Base-by-base conservation (phyloP, 2,113 vertebrate genomes). In the Channa maculata region DNA sequence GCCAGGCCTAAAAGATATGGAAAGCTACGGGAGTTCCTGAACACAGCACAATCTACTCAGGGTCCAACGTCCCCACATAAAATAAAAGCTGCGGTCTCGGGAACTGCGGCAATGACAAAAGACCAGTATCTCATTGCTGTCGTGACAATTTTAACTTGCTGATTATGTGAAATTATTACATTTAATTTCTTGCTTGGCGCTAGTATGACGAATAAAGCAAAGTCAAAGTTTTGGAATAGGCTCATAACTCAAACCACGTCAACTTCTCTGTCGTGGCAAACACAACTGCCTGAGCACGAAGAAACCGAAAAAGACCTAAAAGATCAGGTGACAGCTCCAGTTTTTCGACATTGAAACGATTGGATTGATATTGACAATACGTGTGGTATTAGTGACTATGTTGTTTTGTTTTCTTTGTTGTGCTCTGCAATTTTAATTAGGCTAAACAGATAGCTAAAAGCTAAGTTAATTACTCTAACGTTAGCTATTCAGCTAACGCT, bases 191-290 rank as follows among this genome's bases (percentile, higher is more conserved):
- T 3, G 33, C 38, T 2, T 33, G 46, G 12, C 60, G 54, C 78
- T 83, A 89, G 51, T 49, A 90, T 88, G 86, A 89, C 52, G 79
- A 70, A 63, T 59, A 68, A 51, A 72, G 71, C 48, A 2, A 66
- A 71, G 24, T 11, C 50, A 24, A 63, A 70, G 62, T 84, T 86
- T 79, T 34, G 74, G 73, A 71, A 71, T 77, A 77, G 52, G 50
- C 52, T 69, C 37, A 77, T 49, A 71, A 53, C 71, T 38, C 83
- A 14, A 37, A 75, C 67, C 79, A 79, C 87, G 73, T 87, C 70
- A 11, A 66, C 70, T 51, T 50, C 0, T 78, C 58, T 12, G 76
- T 77, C 66, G 74, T 80, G 85, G 74, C 74, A 66, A 8, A 54
- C 5, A n/a, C 44, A 61, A 51, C 54, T 41, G 13, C 65, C 2